Conservation (phyloP, 2,888 invertebrate genomes). For the Tolmerus cingulatus region DNA sequence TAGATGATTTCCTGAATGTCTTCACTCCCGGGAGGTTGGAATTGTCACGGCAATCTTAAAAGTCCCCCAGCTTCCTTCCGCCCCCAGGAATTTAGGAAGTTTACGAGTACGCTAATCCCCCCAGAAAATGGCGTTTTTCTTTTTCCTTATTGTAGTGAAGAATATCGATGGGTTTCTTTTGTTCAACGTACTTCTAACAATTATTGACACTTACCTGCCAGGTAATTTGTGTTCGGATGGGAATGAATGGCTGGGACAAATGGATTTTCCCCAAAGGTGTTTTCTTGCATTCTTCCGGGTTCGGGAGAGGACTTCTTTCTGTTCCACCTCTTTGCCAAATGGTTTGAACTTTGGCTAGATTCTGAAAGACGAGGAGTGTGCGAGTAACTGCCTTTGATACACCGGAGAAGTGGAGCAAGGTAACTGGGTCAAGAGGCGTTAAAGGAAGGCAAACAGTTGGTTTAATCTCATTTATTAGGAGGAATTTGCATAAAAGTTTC, state of each 20-base stretch:
- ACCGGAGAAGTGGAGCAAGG: background rate
- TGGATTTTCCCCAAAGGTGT: background rate
- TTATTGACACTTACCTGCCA: background rate
- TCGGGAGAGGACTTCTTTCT: background rate
- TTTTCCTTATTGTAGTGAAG: background rate
- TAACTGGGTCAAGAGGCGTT: background rate
- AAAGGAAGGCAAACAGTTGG: background rate
- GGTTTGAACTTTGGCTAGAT: background rate
- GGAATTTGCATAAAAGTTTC: slow-evolving; percentile 18
- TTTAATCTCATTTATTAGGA: background rate
- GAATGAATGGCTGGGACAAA: background rate
- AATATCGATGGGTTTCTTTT: background rate
- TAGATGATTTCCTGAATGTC: background rate
- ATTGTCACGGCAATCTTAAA: background rate
- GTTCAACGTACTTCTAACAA: background rate
- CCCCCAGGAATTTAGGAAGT: background rate
- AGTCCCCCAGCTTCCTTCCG: background rate
- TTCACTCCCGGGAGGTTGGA: background rate
- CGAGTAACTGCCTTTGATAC: background rate
- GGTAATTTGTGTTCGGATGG: background rate
- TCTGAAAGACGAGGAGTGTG: background rate
- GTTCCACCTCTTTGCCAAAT: background rate
- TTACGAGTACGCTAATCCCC: background rate
- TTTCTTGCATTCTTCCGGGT: background rate
- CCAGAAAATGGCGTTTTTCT: background rate